Evolutionary conservation across 2,113 vertebrate species (phyloP).

Genomic region (Telmatochromis bifrenatus): DNA sequence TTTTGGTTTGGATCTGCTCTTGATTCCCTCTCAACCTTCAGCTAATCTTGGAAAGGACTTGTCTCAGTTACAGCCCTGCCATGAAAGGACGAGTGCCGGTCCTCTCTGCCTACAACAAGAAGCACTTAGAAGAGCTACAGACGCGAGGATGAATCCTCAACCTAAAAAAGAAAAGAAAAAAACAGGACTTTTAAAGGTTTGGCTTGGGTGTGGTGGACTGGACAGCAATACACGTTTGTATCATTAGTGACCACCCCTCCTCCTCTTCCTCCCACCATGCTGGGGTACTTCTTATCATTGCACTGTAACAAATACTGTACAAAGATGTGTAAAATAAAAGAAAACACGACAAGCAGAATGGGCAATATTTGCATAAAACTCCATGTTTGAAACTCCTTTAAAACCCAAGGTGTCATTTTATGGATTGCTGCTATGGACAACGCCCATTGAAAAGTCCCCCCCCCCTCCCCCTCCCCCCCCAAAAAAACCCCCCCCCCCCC

Average conservation of each 20-base stretch:
- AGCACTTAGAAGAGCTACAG: slow-evolving; percentile 37
- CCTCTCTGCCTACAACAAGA: not conserved
- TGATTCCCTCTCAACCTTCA: not conserved
- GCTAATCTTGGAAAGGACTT: not conserved
- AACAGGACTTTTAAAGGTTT: not conserved
- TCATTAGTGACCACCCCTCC: not conserved
- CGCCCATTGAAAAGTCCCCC: not conserved
- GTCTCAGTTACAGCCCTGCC: not conserved
- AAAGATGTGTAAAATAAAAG: slow-evolving; percentile 67
- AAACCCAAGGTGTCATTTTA: slow-evolving; percentile 11
- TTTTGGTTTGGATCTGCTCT: not conserved
- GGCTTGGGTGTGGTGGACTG: slow-evolving; percentile 2
- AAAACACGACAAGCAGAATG: not conserved
- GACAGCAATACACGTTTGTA: not conserved
- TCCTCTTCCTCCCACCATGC: not conserved
- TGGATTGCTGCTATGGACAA: slow-evolving; percentile 31
- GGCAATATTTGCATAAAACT: not conserved
- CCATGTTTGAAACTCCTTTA: not conserved
- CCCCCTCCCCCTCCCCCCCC: too few relatives aligned
- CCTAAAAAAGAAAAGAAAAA: not conserved
- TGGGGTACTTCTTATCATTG: slow-evolving; percentile 69
- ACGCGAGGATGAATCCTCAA: not conserved
- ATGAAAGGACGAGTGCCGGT: not conserved
- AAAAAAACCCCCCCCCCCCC: too few relatives aligned
- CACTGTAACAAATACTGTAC: slow-evolving; percentile 83